A percentile compares a stretch with the other conserved stretches of the same genome.
phyloP scores from a whole-genome alignment of 2,888 invertebrate genomes.

The Phytoseiulus persimilis region DNA sequence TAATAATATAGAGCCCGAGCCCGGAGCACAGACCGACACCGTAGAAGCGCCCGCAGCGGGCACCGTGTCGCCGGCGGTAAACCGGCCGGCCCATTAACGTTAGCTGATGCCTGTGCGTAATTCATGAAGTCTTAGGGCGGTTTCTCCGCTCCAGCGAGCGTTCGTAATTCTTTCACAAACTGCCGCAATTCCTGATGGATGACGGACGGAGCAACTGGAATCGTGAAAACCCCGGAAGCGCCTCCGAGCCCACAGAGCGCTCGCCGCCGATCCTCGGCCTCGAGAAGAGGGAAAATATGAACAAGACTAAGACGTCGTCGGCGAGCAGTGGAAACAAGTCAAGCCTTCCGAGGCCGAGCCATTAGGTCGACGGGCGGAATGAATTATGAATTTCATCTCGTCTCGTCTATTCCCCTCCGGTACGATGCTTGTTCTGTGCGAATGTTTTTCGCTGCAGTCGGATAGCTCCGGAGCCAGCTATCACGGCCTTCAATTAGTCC shows the following conservation, averaged over 20 bases:
- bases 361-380: not conserved
- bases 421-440: not conserved
- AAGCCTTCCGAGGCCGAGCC: not conserved
- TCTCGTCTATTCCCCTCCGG: not conserved
- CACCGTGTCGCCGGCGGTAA: not conserved
- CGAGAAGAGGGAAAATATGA: not conserved
- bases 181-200: not conserved
- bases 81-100: not conserved
- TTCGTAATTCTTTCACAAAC: conserved; percentile 5
- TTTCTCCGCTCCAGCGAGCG: not conserved
- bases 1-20: not conserved
- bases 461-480: not conserved
- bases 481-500: not conserved
- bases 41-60: too few relatives aligned
- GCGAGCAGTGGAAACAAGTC: not conserved
- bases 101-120: not conserved
- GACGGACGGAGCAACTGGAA: not conserved
- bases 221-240: not conserved
- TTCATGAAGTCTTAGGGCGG: not conserved
- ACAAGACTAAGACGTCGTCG: not conserved
- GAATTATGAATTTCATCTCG: conserved; percentile 5
- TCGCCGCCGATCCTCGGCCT: not conserved
- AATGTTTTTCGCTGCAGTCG: not conserved
- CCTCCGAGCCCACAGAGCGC: not conserved
- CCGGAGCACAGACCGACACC: not conserved